Evolutionary conservation across 2,888 invertebrate species (phyloP).

Genomic region (Temnothorax unifasciatus): DNA sequence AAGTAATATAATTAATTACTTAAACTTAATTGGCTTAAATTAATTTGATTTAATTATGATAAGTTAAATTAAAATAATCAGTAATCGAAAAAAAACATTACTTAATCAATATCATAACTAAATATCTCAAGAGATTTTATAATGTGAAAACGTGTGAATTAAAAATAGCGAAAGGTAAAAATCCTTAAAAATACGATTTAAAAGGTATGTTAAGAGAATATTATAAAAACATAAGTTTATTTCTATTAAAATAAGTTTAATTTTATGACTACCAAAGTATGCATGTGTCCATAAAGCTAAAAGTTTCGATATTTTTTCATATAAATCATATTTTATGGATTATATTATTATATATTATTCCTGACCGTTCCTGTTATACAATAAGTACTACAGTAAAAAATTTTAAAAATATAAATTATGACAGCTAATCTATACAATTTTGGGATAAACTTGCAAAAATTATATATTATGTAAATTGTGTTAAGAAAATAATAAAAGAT

Average conservation of each 20-base stretch:
- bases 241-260: conserved; percentile 20
- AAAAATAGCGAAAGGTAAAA: background rate
- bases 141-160: background rate
- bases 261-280: conserved; percentile 18
- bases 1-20: background rate
- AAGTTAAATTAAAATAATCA: conserved; percentile 7
- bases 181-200: background rate
- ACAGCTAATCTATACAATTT: conserved; percentile 10
- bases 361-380: conserved; percentile 20
- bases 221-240: conserved; percentile 1
- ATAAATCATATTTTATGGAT: background rate
- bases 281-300: background rate
- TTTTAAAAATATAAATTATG: conserved; percentile 5
- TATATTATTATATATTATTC: background rate
- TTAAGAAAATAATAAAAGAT: conserved; percentile 26
- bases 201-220: background rate
- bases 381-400: background rate
- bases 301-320: background rate
- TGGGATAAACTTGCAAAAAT: background rate
- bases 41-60: conserved; percentile 9
- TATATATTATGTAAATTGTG: conserved; percentile 11
- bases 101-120: background rate
- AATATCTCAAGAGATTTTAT: background rate
- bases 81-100: background rate
- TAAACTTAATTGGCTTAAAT: background rate